phyloP scores from a whole-genome alignment of 2,888 invertebrate genomes.

The Drosophila mayaguana region DNA sequence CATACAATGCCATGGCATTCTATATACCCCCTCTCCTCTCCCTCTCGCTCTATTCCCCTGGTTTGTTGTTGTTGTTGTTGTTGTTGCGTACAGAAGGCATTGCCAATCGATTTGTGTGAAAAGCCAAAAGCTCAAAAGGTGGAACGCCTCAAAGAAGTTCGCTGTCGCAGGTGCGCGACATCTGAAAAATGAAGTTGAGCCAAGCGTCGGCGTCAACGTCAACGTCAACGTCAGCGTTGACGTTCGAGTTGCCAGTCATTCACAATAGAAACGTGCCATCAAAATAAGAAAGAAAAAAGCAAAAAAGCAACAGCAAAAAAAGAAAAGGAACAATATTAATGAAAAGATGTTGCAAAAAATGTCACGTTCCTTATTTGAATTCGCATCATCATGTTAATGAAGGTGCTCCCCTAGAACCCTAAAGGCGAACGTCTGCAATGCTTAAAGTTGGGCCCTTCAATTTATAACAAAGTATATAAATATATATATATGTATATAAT shows the following conservation, averaged over 20 bases:
- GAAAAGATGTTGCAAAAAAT: slow-evolving; percentile 75
- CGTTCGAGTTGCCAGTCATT: slow-evolving; percentile 56
- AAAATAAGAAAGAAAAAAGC: slow-evolving; percentile 16
- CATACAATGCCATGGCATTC: slow-evolving; percentile 63
- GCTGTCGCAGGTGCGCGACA: slow-evolving; percentile 68
- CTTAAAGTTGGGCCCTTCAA: slow-evolving; percentile 7
- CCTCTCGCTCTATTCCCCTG: not conserved
- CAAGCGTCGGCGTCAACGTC: slow-evolving; percentile 24
- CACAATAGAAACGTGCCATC: slow-evolving; percentile 51
- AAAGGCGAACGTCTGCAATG: not conserved
- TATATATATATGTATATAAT: not conserved
- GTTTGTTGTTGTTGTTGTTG: slow-evolving; percentile 43
- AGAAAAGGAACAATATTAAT: slow-evolving; percentile 68
- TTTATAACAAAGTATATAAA: not conserved
- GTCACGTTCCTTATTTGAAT: slow-evolving; percentile 75
- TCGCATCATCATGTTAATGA: slow-evolving; percentile 61
- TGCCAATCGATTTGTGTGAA: slow-evolving; percentile 80
- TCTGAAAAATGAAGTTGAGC: slow-evolving; percentile 73
- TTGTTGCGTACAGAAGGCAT: slow-evolving; percentile 76
- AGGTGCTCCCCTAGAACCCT: slow-evolving; percentile 19
- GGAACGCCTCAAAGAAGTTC: slow-evolving; percentile 57
- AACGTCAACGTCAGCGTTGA: slow-evolving; percentile 57
- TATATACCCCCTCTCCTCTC: not conserved
- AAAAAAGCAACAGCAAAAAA: not conserved
- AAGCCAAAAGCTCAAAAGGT: slow-evolving; percentile 75